phyloP scores from a whole-genome alignment of 2,888 invertebrate species.

The Gastracanthus pulcherrimus region DNA sequence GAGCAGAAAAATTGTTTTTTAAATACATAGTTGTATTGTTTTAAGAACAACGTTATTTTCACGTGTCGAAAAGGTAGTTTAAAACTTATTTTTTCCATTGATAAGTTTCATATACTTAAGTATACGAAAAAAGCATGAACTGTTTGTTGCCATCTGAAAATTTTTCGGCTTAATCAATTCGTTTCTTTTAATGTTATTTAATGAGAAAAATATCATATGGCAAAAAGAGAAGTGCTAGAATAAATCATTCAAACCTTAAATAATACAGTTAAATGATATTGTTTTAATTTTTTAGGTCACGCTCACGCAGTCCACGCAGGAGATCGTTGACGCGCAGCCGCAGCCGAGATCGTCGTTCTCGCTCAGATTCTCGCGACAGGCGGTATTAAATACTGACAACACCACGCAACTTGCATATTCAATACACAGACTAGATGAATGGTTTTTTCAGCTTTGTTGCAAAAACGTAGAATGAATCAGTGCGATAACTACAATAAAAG shows the following conservation, averaged over 20 bases:
- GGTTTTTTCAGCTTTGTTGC: neutral
- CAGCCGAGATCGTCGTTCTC: slow-evolving; percentile 76
- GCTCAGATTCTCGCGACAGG: slow-evolving; percentile 76
- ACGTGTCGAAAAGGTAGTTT: neutral
- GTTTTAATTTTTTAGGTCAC: slow-evolving; percentile 72
- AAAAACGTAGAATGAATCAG: neutral
- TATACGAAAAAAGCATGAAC: slow-evolving; percentile 6
- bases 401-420: neutral
- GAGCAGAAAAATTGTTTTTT: neutral
- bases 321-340: slow-evolving; percentile 75
- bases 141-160: slow-evolving; percentile 15
- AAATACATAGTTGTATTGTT: neutral
- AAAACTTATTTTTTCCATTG: neutral
- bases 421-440: slow-evolving; percentile 9
- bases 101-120: neutral
- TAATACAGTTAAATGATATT: neutral
- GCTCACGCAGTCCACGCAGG: slow-evolving; percentile 74
- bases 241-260: neutral
- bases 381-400: slow-evolving; percentile 67
- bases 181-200: neutral
- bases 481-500: slow-evolving; percentile 4
- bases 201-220: neutral
- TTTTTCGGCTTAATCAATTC: neutral
- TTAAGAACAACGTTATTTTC: neutral
- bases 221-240: slow-evolving; percentile 17